Percentiles rank a stretch among this genome's conserved stretches.
Evolutionary conservation across 2,797 vertebrate genomes (phyloP).

Genomic region (Poecilia velifera): DNA sequence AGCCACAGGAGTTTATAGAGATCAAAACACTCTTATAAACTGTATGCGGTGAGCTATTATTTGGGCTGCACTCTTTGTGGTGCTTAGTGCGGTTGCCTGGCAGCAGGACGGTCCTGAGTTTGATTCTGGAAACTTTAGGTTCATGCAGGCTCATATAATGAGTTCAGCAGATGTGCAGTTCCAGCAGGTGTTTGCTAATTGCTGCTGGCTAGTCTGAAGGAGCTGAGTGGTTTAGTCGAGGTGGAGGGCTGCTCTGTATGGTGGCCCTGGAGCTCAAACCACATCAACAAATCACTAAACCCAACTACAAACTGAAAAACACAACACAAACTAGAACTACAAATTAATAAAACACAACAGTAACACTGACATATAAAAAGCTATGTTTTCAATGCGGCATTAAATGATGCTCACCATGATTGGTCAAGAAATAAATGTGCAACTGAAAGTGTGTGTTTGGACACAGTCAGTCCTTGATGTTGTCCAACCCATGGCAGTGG

Average conservation of each 20-base stretch:
- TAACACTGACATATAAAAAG: not conserved
- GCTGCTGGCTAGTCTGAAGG: no score
- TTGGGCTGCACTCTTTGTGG: not conserved
- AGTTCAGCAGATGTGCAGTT: no score
- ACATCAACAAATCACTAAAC: no score
- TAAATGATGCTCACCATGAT: slow-evolving; percentile 28
- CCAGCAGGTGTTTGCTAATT: no score
- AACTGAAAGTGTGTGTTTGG: slow-evolving; percentile 21
- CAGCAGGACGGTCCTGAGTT: not conserved
- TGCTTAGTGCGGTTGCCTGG: not conserved
- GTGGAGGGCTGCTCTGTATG: no score
- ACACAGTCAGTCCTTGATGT: slow-evolving; percentile 45
- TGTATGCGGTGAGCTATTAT: not conserved
- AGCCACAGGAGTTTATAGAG: not conserved
- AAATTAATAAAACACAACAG: not conserved
- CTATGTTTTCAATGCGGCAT: not conserved
- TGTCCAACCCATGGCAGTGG: slow-evolving; percentile 58
- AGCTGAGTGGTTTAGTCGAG: no score
- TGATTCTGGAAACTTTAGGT: not conserved
- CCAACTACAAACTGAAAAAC: no score
- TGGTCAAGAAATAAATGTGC: slow-evolving; percentile 28
- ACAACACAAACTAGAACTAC: no score
- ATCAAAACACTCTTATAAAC: not conserved
- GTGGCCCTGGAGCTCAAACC: no score
- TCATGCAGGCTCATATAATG: not conserved